Conservation (phyloP, 2,888 invertebrate species). For the Drosophila prolongata region DNA sequence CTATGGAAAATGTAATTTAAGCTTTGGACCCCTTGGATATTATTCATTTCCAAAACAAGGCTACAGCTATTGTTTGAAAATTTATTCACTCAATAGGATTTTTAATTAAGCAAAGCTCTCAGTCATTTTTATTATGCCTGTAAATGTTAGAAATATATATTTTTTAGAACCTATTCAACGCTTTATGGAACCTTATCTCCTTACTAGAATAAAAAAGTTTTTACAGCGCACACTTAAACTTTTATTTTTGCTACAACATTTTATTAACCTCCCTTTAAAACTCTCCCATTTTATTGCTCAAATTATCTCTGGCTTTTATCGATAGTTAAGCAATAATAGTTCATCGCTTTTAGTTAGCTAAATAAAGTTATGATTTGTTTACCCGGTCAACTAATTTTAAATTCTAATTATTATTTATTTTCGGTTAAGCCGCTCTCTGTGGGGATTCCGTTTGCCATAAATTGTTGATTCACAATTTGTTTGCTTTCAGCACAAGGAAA, state of each 20-base stretch:
- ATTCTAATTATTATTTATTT: slow-evolving; percentile 2
- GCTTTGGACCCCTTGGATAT: not conserved
- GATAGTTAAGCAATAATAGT: not conserved
- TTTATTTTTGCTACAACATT: too few species aligned
- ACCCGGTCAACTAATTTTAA: not conserved
- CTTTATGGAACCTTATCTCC: not conserved
- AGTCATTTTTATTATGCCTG: not conserved
- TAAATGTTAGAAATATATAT: too few species aligned
- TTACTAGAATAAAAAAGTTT: not conserved
- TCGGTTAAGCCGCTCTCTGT: not conserved
- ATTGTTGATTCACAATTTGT: slow-evolving; percentile 6
- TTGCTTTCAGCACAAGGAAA: not conserved
- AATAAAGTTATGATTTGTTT: slow-evolving; percentile 7
- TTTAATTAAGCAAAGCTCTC: not conserved
- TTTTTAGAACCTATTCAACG: not conserved
- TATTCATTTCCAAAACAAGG: too few species aligned
- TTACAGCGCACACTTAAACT: not conserved
- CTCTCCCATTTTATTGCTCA: not conserved
- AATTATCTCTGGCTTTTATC: not conserved
- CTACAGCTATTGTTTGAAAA: too few species aligned
- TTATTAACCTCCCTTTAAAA: not conserved
- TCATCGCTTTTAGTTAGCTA: slow-evolving; percentile 5
- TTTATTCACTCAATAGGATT: too few species aligned
- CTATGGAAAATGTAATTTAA: too few species aligned
- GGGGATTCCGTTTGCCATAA: not conserved